These are phyloP conservation scores for Scortum barcoo DNA, from an alignment of 2,113 vertebrate genomes.

Conservation along the genomic window DNA sequence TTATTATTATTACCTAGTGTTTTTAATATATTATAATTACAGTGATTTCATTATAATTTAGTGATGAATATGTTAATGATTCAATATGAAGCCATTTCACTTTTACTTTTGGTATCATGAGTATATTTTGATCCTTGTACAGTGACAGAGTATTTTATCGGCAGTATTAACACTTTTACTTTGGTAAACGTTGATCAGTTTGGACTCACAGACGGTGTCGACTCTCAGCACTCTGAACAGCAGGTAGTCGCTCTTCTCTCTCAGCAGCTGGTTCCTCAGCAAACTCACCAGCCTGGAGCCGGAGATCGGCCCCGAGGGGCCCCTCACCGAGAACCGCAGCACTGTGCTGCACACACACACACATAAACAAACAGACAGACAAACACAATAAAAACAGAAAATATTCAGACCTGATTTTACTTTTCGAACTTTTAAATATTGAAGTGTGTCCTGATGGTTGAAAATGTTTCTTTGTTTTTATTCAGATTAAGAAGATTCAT, in stretches of 20 bases:
- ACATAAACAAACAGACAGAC: constrained; percentile 26
- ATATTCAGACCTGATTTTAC: background rate
- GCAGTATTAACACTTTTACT: too few relatives aligned
- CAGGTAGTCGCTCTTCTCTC: constrained; percentile 89
- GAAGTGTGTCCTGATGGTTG: background rate
- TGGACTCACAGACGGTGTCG: constrained; percentile 88
- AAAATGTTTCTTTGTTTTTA: background rate
- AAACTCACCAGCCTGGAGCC: constrained; percentile 83
- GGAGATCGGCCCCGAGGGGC: constrained; percentile 81
- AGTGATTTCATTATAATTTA: too few relatives aligned
- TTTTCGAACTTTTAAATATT: background rate
- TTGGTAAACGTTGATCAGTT: too few relatives aligned
- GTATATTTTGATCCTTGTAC: too few relatives aligned
- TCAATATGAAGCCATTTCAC: too few relatives aligned
- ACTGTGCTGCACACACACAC: constrained; percentile 83
- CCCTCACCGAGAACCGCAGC: constrained; percentile 88
- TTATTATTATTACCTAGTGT: too few relatives aligned
- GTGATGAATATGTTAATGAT: too few relatives aligned
- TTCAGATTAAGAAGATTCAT: too few relatives aligned
- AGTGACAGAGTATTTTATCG: too few relatives aligned
- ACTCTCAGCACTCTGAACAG: constrained; percentile 91
- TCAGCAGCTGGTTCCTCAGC: constrained; percentile 87
- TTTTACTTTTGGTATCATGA: too few relatives aligned
- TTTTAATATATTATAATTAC: too few relatives aligned
- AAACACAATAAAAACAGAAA: background rate